Base-by-base conservation (phyloP, 1,140 invertebrate species). In the Rhynchophorus ferrugineus region DNA sequence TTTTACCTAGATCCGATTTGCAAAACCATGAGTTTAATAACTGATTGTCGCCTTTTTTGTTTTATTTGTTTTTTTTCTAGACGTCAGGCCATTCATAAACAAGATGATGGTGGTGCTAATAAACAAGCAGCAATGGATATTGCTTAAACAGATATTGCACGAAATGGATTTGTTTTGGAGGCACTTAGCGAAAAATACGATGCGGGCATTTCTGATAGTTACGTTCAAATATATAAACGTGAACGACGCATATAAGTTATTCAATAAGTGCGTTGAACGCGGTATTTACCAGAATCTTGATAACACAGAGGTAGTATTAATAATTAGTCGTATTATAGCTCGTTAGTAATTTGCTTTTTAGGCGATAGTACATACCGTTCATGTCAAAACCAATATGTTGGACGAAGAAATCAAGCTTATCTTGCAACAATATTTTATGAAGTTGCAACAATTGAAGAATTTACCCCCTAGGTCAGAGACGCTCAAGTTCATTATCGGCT, bases 321-420 rank as follows among this genome's bases (percentile, higher is more conserved):
- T n/a, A 11, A 19, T 33, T 44, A 44, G 8, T 33, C 18, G 1
- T 34, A 33, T 20, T 17, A 24, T 49, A 19, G 42, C 3, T 3
- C n/a, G 20, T 11, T 35, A 9, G 39, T n/a, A 6, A 14, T 21
- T 14, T 48, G 5, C 9, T 19, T 45, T 24, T 2, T 20, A 54
- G 51, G 19, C 6, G 11, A 49, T 54, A 16, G 11, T 18, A 8
- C 17, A 44, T 47, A 20, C 18, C 7, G 43, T 54, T 20, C 14
- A 41, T n/a, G 41, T 54, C 7, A 47, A 41, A 42, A 54, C 51
- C 8, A 36, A 41, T n/a, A 54, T 54, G 51, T 17, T n/a, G 7
- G 21, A 38, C 9, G n/a, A 17, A 11, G 51, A 54, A 21, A 46
- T 54, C n/a, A 37, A 47, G 19, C 14, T 54, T 6, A 54, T 54